A percentile compares a stretch with the other conserved stretches of the same genome.
phyloP scores from a whole-genome alignment of 2,113 vertebrate genomes.

The Thunnus thynnus region DNA sequence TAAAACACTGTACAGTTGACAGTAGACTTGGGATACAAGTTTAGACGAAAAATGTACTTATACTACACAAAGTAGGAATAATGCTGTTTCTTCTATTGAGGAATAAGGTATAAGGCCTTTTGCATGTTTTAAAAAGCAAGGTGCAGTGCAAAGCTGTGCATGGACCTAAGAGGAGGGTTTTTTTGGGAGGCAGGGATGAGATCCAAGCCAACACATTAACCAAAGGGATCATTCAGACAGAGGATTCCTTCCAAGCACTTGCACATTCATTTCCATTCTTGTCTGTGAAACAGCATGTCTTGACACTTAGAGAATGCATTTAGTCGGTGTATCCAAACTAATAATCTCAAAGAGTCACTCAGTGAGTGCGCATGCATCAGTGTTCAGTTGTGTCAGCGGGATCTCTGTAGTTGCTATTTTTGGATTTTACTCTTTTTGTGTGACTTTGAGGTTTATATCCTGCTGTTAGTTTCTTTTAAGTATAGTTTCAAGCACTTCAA shows the following conservation, averaged over 20 bases:
- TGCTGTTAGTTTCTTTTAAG: no score
- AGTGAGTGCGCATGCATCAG: no score
- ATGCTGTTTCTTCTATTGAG: neutral
- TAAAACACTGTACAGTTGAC: neutral
- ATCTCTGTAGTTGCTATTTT: no score
- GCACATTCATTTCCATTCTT: slow-evolving; percentile 46
- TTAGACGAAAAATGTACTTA: neutral
- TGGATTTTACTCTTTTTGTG: no score
- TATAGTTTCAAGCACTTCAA: no score
- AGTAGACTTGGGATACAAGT: neutral
- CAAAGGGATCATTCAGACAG: slow-evolving; percentile 35
- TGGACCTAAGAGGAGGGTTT: neutral
- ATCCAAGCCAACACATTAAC: slow-evolving; percentile 26
- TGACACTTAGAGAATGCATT: slow-evolving; percentile 31
- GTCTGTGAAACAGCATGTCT: slow-evolving; percentile 33
- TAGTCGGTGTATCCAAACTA: slow-evolving; percentile 50
- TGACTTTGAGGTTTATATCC: no score
- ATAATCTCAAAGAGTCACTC: neutral
- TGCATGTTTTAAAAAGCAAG: neutral
- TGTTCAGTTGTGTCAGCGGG: no score
- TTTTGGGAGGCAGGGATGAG: neutral
- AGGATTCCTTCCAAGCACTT: slow-evolving; percentile 33
- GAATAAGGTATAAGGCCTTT: neutral
- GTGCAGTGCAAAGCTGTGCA: neutral
- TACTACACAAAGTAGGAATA: neutral